Conservation (phyloP, 2,113 vertebrate species). For the Rhinopomastus cyanomelas region DNA sequence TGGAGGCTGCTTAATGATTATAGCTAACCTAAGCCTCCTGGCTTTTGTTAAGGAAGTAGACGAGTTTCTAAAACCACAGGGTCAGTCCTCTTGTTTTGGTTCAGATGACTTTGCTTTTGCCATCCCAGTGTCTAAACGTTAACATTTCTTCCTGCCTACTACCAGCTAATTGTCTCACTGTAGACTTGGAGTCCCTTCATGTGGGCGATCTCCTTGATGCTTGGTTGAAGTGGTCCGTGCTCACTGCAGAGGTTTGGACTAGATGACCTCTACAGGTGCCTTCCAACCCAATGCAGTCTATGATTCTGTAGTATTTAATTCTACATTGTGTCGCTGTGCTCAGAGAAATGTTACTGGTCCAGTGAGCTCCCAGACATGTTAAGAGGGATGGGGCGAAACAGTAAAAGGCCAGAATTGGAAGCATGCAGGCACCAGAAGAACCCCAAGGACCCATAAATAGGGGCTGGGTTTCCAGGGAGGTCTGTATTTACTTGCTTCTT, state of each 20-base stretch:
- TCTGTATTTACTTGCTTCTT: background rate
- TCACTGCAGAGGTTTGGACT: no score
- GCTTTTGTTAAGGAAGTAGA: background rate
- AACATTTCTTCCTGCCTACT: background rate
- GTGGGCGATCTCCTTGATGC: background rate
- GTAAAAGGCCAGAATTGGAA: background rate
- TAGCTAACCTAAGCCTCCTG: background rate
- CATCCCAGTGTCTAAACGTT: background rate
- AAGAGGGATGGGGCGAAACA: background rate
- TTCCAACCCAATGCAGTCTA: no score
- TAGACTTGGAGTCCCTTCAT: background rate
- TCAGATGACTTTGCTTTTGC: background rate
- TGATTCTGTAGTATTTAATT: background rate
- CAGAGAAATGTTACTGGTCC: background rate
- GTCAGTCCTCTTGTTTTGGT: background rate
- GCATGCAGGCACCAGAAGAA: background rate
- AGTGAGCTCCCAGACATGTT: background rate
- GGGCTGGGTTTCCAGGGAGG: background rate
- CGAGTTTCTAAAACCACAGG: background rate
- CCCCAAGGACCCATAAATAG: background rate
- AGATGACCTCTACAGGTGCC: no score
- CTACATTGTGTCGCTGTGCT: background rate
- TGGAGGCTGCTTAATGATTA: accelerated
- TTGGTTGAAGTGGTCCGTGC: no score
- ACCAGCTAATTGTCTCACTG: background rate